phyloP scores from a whole-genome alignment of 1,140 invertebrate genomes.

The Panonychus citri region DNA sequence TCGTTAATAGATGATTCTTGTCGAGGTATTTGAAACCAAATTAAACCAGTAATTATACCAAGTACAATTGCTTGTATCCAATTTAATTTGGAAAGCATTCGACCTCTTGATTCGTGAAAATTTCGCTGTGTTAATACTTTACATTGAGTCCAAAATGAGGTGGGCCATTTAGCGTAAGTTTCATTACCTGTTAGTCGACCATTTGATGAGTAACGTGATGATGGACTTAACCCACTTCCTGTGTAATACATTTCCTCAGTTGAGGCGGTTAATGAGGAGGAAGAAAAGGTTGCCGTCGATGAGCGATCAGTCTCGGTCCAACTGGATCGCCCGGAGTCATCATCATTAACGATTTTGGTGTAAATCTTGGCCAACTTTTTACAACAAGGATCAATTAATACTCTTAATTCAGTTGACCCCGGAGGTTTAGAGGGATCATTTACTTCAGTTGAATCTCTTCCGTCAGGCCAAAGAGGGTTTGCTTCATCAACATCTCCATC shows the following conservation, averaged over 20 bases:
- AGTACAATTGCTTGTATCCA: conserved; percentile 53
- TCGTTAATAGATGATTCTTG: conserved; percentile 49
- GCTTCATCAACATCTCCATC: neutral
- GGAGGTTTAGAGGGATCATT: neutral
- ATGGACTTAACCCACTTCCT: neutral
- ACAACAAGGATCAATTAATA: neutral
- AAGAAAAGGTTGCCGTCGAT: conserved; percentile 38
- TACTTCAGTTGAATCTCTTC: neutral
- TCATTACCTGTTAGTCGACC: neutral
- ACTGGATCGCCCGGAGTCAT: conserved; percentile 34
- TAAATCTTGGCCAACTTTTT: conserved; percentile 1
- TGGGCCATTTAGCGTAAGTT: conserved; percentile 35
- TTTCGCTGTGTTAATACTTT: conserved; percentile 48
- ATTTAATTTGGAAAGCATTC: conserved; percentile 55
- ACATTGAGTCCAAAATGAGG: conserved; percentile 55
- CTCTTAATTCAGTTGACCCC: neutral
- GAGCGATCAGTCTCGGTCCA: conserved; percentile 37
- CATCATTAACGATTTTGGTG: conserved; percentile 27
- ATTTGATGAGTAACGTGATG: neutral
- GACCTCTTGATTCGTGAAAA: conserved; percentile 47
- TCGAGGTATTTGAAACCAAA: conserved; percentile 53
- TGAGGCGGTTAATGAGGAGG: conserved; percentile 18
- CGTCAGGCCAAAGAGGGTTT: neutral
- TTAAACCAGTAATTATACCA: conserved; percentile 43
- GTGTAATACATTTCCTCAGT: neutral